Conservation (phyloP, 2,113 vertebrate species). For the Regulus satrapa region DNA sequence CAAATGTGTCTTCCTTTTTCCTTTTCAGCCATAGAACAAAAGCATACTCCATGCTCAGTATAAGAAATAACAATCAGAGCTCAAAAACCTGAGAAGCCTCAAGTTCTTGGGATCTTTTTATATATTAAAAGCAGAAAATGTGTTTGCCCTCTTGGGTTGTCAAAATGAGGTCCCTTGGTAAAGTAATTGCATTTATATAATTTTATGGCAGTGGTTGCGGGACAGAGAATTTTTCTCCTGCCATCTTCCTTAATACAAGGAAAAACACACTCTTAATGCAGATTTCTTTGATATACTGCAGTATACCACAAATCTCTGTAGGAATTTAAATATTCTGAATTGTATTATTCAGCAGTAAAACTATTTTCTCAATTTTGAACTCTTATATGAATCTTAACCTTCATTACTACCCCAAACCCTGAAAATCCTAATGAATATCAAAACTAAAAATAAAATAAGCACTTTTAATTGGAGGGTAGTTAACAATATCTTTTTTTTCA, state of each 20-base stretch:
- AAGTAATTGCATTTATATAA: neutral
- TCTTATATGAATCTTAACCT: neutral
- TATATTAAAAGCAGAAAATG: neutral
- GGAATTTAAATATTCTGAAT: neutral
- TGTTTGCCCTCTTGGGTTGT: neutral
- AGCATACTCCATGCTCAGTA: neutral
- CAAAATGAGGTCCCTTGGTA: neutral
- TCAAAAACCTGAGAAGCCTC: neutral
- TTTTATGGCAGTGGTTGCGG: neutral
- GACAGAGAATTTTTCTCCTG: neutral
- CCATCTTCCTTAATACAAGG: neutral
- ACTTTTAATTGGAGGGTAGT: neutral
- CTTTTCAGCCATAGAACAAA: neutral
- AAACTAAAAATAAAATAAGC: neutral
- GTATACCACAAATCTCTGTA: neutral
- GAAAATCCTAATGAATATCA: neutral
- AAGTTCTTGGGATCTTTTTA: neutral
- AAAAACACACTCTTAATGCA: neutral
- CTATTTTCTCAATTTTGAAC: neutral
- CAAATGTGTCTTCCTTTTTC: neutral
- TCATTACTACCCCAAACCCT: neutral
- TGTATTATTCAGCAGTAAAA: neutral
- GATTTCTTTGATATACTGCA: constrained; percentile 12
- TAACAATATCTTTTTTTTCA: neutral
- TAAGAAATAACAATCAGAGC: neutral